Evolutionary conservation across 1,140 invertebrate species (phyloP).

Genomic region (Euwallacea similis): DNA sequence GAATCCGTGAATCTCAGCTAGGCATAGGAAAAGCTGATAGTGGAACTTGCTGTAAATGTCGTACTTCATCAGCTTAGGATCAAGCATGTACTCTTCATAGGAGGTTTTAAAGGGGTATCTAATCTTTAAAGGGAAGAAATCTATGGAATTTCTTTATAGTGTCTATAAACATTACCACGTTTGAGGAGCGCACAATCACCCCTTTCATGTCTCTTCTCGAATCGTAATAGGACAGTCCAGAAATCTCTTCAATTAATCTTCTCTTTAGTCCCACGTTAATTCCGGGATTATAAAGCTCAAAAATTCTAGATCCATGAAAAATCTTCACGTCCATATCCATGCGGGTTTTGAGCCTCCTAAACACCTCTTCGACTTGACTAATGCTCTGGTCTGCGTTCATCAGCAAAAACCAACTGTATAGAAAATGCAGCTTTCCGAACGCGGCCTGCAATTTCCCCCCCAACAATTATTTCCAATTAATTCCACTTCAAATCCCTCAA

Average conservation of each 20-base stretch:
- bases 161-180: constrained; percentile 13
- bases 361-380: background rate
- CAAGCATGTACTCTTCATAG: constrained; percentile 31
- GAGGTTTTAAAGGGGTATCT: constrained; percentile 31
- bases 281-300: constrained; percentile 21
- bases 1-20: constrained; percentile 28
- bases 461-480: background rate
- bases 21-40: constrained; percentile 26
- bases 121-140: constrained; percentile 14
- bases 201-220: constrained; percentile 29
- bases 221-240: constrained; percentile 18
- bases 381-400: background rate
- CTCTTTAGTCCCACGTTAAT: constrained; percentile 3
- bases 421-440: constrained; percentile 12
- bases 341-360: constrained; percentile 4
- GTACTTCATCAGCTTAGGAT: constrained; percentile 20
- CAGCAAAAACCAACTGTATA: constrained; percentile 17
- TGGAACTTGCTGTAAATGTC: constrained; percentile 37
- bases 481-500: background rate
- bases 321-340: constrained; percentile 31
- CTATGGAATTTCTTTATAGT: background rate
- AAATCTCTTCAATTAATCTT: constrained; percentile 2
- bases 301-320: background rate
- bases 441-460: constrained; percentile 1
- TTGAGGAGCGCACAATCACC: constrained; percentile 17